Evolutionary conservation across 2,113 vertebrate genomes (phyloP).

Genomic region (Bubo blakistoni): DNA sequence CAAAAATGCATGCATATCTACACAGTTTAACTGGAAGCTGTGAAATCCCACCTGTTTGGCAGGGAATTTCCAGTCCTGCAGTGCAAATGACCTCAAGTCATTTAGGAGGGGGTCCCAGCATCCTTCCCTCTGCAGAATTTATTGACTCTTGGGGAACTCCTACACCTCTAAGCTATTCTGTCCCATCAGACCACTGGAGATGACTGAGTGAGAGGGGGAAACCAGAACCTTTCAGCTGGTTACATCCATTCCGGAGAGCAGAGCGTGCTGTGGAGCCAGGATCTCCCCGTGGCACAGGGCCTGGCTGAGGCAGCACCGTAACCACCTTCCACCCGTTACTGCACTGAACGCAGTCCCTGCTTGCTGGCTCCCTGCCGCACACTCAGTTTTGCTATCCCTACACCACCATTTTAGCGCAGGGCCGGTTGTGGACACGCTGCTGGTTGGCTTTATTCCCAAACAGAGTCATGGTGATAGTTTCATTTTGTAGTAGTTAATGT

Average conservation of each 20-base stretch:
- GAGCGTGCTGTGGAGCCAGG: not conserved
- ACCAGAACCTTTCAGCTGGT: not conserved
- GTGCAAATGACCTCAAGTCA: not conserved
- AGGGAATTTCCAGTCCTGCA: not conserved
- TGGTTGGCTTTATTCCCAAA: not conserved
- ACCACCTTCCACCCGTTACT: not conserved
- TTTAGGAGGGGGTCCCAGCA: not conserved
- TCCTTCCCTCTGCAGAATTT: not conserved
- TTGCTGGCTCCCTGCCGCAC: not conserved
- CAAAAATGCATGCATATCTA: not conserved
- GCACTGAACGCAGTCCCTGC: rapidly evolving
- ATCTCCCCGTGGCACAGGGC: not conserved
- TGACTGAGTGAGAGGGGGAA: not conserved
- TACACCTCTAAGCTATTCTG: not conserved
- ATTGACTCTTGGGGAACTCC: not conserved
- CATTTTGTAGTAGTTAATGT: rapidly evolving
- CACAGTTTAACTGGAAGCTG: not conserved
- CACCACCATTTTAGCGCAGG: rapidly evolving
- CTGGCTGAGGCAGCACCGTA: not conserved
- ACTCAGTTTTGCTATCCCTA: not conserved
- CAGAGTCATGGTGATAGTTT: rapidly evolving
- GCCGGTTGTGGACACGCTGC: not conserved
- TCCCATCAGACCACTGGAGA: not conserved
- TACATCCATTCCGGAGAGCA: not conserved
- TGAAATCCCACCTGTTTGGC: not conserved